These are phyloP conservation scores for Pocillopora meandrina DNA, from an alignment of 92 coral and sea anemone genomes.

Conservation along the genomic window DNA sequence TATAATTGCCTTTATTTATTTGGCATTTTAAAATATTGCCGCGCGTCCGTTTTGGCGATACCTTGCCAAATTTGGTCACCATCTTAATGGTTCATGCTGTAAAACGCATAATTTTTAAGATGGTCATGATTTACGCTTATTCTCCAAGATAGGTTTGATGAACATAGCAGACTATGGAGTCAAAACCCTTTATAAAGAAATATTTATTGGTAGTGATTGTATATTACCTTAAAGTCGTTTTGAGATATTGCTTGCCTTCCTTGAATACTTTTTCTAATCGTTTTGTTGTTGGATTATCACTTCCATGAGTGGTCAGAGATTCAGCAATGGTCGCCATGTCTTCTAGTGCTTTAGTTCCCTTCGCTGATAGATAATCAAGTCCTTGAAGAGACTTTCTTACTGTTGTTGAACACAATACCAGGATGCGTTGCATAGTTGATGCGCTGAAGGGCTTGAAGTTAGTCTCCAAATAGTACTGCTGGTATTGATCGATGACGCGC, in stretches of 20 bases:
- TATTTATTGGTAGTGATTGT: neutral
- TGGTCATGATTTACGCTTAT: too few relatives aligned
- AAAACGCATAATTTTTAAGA: too few relatives aligned
- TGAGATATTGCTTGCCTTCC: constrained; percentile 37
- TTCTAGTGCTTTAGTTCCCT: constrained; percentile 31
- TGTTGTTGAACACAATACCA: constrained; percentile 21
- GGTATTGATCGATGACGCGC: constrained; percentile 28
- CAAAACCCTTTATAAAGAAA: too few relatives aligned
- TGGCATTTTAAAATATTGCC: too few relatives aligned
- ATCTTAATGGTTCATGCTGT: too few relatives aligned
- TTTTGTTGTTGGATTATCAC: too few relatives aligned
- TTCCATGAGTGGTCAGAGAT: neutral
- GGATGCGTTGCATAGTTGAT: constrained; percentile 13
- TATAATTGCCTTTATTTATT: too few relatives aligned
- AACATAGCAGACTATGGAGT: too few relatives aligned
- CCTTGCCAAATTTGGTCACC: too few relatives aligned
- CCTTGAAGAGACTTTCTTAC: constrained; percentile 35
- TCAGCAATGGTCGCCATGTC: constrained; percentile 1
- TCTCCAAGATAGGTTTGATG: too few relatives aligned
- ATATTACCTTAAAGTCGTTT: constrained; percentile 28
- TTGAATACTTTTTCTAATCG: constrained; percentile 19
- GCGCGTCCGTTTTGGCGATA: too few relatives aligned
- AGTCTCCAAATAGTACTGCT: constrained; percentile 18
- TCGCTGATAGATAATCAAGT: constrained; percentile 37
- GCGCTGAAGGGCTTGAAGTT: constrained; percentile 23